Evolutionary conservation across 2,888 invertebrate genomes (phyloP).

Genomic region (Lasioglossum leucozonium): DNA sequence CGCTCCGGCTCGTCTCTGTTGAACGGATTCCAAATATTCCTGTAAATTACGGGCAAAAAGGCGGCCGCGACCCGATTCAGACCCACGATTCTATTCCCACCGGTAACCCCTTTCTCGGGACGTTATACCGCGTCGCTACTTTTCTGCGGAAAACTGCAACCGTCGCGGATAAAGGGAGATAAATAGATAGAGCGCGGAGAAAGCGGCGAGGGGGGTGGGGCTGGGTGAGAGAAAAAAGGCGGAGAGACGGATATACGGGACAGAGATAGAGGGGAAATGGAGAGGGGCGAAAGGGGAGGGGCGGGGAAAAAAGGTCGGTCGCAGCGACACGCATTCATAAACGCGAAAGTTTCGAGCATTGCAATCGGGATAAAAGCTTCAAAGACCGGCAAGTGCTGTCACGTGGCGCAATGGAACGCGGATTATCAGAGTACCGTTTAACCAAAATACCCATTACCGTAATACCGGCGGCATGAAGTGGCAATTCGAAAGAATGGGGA

Average conservation of each 20-base stretch:
- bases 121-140: constrained; percentile 48
- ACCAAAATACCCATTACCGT: constrained; percentile 64
- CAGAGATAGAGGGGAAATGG: neutral
- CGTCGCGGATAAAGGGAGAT: constrained; percentile 19
- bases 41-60: constrained; percentile 68
- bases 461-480: constrained; percentile 45
- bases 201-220: neutral
- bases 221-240: neutral
- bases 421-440: constrained; percentile 54
- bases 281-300: neutral
- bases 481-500: constrained; percentile 45
- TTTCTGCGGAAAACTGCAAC: constrained; percentile 23
- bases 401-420: constrained; percentile 49
- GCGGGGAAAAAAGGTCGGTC: neutral
- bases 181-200: constrained; percentile 5
- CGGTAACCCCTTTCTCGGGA: constrained; percentile 51
- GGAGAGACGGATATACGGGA: neutral
- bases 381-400: constrained; percentile 59
- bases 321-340: constrained; percentile 51
- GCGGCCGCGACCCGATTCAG: constrained; percentile 64
- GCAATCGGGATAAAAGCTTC: constrained; percentile 66
- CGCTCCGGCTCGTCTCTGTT: constrained; percentile 49
- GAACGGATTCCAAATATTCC: constrained; percentile 71
- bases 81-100: constrained; percentile 60
- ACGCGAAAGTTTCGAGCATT: constrained; percentile 48